Evolutionary conservation across 2,797 vertebrate species (phyloP).

Genomic region (Steatocranus sp.): DNA sequence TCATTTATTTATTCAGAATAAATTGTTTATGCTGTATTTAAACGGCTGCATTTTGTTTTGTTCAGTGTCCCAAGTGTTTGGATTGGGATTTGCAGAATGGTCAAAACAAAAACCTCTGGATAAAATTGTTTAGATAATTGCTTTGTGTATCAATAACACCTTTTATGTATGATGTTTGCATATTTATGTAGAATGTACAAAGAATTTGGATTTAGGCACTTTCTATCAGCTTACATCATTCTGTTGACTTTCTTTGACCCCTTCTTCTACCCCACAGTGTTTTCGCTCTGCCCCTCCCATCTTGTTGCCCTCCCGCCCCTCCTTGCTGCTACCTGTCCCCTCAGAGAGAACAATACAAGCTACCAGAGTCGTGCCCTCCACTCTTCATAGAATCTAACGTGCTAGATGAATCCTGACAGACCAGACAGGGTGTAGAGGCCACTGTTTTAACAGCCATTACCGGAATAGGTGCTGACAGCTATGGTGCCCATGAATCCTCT

Average conservation of each 20-base stretch:
- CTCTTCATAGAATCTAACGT: conserved; percentile 28
- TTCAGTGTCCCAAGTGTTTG: background rate
- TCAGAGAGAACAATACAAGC: conserved; percentile 1
- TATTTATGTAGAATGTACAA: background rate
- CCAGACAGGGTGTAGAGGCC: conserved; percentile 60
- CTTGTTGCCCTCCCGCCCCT: background rate
- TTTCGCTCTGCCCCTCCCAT: background rate
- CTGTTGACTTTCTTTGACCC: background rate
- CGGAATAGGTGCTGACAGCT: conserved; percentile 62
- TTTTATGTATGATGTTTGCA: background rate
- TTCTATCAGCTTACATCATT: background rate
- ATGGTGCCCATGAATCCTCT: conserved; percentile 14
- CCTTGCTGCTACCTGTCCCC: conserved; percentile 17
- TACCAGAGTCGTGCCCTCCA: conserved; percentile 9
- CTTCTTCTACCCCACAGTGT: background rate
- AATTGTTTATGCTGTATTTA: background rate
- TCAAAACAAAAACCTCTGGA: background rate
- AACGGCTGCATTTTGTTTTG: background rate
- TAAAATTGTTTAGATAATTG: background rate
- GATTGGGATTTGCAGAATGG: background rate
- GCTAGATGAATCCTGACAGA: conserved; percentile 53
- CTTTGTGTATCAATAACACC: background rate
- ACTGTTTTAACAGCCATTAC: conserved; percentile 69
- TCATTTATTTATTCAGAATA: background rate
- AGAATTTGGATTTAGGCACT: background rate